Base-by-base conservation (phyloP, 1,140 invertebrate species). In the Pseudomyrmex flavicornis region DNA sequence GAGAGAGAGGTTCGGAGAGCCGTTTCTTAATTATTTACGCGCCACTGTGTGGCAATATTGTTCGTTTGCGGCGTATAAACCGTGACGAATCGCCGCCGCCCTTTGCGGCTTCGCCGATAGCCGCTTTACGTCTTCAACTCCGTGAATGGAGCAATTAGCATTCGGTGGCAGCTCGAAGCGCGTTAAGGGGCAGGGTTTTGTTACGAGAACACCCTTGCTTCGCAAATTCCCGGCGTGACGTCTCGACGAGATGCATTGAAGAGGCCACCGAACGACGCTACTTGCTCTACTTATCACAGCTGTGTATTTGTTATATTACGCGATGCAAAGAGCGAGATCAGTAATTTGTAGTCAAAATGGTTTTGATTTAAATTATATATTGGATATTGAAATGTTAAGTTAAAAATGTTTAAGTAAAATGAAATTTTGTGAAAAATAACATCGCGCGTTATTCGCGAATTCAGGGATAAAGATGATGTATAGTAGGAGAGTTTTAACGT, bases 21-120 rank as follows among this genome's bases (percentile, higher is more conserved):
- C 70, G 86, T 90, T 90, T 89, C 85, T 88, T 91, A 88, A 91
- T 91, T 90, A 90, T 90, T 90, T 83, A 90, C 90, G 79, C 83
- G 83, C 83, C 85, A 89, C 82, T 68, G 85, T 90, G 65, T 61
- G 65, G 72, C 61, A 80, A 59, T 63, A 69, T 85, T 65, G 82
- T 84, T 90, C 85, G 65, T 82, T 82, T 56, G 80, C 68, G 35
- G 76, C 76, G 76, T 44, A 59, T 70, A 61, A 79, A 84, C 87
- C 89, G 66, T 85, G 68, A 20, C 85, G 46, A 90, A 90, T 90
- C 80, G 80, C 62, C 66, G 75, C 85, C 46, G 82, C 82, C 87
- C 75, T 89, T 86, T 82, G 75, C 73, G 48, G 69, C 54, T 73
- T 56, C 61, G 72, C 35, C 75, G 85, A 73, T 73, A 54, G 59